phyloP scores from a whole-genome alignment of 2,797 vertebrate genomes.

The Cuculus canorus region DNA sequence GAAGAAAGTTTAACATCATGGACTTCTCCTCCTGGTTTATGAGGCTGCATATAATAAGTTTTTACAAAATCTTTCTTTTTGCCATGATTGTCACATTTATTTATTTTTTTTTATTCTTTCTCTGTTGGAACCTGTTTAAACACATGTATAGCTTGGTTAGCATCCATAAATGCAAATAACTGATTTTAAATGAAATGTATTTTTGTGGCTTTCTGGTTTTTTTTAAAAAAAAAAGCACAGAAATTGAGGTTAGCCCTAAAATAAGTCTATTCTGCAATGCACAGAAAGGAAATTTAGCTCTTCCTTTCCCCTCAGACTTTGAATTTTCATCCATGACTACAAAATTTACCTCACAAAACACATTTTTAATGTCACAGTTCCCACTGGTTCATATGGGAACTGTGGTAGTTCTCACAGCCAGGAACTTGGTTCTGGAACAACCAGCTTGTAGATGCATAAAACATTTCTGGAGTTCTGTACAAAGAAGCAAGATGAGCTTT shows the following conservation, averaged over 20 bases:
- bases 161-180: not conserved
- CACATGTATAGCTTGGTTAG: not conserved
- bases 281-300: not conserved
- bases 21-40: not conserved
- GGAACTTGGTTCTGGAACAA: not conserved
- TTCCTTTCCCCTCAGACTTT: not conserved
- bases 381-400: not conserved
- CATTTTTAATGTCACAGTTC: not conserved
- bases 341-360: not conserved
- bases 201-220: not conserved
- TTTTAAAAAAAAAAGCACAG: not conserved
- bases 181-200: not conserved
- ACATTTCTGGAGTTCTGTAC: not conserved
- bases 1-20: not conserved
- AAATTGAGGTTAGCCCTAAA: not conserved
- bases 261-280: not conserved
- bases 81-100: not conserved
- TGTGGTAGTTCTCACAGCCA: not conserved
- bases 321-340: not conserved
- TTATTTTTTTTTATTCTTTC: not conserved
- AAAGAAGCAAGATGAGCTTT: not conserved
- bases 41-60: not conserved
- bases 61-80: not conserved
- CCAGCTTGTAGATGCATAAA: not conserved
- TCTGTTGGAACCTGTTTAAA: not conserved